Conservation (phyloP, 2,797 vertebrate genomes). For the Macrochelys suwanniensis region DNA sequence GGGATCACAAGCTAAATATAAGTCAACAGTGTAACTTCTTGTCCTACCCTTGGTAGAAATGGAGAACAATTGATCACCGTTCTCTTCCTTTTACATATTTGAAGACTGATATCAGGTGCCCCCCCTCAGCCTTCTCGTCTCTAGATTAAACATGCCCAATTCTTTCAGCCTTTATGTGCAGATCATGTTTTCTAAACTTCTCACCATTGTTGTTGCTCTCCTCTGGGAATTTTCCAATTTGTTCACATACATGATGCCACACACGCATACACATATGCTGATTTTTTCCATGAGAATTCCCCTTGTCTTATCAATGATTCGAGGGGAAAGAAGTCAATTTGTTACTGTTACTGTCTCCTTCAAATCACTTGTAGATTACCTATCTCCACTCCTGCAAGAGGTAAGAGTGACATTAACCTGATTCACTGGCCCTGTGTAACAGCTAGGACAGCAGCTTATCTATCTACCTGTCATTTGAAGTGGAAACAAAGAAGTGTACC, state of each 20-base stretch:
- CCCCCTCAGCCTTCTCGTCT: not conserved
- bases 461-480: fast-evolving
- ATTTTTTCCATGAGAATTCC: not conserved
- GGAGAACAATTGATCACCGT: not conserved
- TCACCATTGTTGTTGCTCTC: not conserved
- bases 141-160: not conserved
- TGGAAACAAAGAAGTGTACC: not conserved
- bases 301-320: fast-evolving
- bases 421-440: not conserved
- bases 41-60: not conserved
- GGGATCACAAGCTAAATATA: no score
- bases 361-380: fast-evolving
- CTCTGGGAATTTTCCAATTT: not conserved
- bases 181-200: not conserved
- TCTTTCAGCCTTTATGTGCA: not conserved
- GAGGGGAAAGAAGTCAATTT: not conserved
- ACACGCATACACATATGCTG: not conserved
- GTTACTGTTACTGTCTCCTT: not conserved
- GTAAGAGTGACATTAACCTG: not conserved
- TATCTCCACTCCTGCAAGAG: not conserved
- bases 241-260: not conserved
- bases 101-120: not conserved
- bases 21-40: not conserved
- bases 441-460: fast-evolving
- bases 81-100: not conserved